These are phyloP conservation scores for Rhabdophis nuchalis DNA, from an alignment of 2,797 vertebrate species.

Conservation along the genomic window DNA sequence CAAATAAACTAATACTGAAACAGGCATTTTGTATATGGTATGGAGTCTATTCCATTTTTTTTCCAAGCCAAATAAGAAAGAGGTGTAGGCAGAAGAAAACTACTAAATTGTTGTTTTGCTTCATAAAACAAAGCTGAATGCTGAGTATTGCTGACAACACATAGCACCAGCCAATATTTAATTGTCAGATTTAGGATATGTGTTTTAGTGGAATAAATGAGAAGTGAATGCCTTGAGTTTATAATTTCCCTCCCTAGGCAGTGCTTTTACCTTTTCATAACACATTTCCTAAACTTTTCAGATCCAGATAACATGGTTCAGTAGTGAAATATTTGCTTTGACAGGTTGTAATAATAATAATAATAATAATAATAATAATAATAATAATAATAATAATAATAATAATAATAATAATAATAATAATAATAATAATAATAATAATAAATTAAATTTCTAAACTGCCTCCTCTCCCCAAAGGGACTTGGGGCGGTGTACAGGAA, in stretches of 20 bases:
- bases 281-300: not conserved
- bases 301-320: not conserved
- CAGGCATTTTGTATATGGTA: not conserved
- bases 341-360: no score
- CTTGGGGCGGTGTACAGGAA: no score
- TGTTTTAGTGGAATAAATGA: constrained; percentile 45
- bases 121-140: constrained; percentile 28
- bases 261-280: constrained; percentile 34
- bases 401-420: no score
- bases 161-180: constrained; percentile 40
- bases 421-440: no score
- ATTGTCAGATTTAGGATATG: constrained; percentile 42
- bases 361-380: no score
- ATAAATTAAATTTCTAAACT: no score
- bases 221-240: constrained; percentile 41
- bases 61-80: not conserved
- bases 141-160: constrained; percentile 26
- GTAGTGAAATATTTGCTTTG: not conserved
- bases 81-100: not conserved
- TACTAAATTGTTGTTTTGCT: not conserved
- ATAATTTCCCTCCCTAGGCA: constrained; percentile 36
- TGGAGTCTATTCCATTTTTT: not conserved
- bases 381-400: no score
- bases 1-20: not conserved
- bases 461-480: no score